Conservation (phyloP, 2,113 vertebrate genomes). For the Cheirogaleus medius region DNA sequence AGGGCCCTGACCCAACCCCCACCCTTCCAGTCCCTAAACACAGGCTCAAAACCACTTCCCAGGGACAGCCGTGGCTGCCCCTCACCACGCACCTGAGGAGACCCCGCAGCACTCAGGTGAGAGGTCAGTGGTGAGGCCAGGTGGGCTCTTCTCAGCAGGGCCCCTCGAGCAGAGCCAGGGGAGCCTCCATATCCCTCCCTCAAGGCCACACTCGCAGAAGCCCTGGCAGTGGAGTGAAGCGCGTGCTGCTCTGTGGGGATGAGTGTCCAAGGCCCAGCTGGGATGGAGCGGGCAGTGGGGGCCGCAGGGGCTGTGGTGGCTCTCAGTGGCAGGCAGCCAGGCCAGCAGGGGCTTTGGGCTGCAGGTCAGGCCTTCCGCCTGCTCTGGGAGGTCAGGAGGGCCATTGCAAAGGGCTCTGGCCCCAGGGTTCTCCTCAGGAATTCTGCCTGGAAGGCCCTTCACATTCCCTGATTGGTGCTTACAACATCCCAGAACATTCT, state of each 20-base stretch:
- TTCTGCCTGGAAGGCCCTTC: background rate
- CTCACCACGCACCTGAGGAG: background rate
- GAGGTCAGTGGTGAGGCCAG: background rate
- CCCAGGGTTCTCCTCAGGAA: background rate
- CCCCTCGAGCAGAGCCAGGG: background rate
- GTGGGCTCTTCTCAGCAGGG: background rate
- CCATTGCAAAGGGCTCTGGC: background rate
- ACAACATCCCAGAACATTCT: background rate
- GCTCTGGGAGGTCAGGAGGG: background rate
- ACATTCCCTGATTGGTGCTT: background rate
- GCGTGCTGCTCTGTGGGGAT: no score
- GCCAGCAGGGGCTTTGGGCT: background rate
- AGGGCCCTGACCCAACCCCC: background rate
- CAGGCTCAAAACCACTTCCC: background rate
- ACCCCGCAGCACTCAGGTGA: background rate
- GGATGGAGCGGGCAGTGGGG: no score
- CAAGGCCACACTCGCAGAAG: background rate
- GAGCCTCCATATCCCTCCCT: background rate
- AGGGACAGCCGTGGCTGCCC: background rate
- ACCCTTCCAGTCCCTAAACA: background rate
- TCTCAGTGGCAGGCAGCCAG: background rate
- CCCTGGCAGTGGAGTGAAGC: background rate
- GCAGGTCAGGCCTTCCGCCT: background rate
- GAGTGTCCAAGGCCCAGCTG: background rate
- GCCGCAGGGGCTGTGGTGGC: no score